Evolutionary conservation across 2,113 vertebrate species (phyloP), one percentile per base, ranked within the genome.

Genomic region (Sinocyclocheilus anshuiensis): DNA sequence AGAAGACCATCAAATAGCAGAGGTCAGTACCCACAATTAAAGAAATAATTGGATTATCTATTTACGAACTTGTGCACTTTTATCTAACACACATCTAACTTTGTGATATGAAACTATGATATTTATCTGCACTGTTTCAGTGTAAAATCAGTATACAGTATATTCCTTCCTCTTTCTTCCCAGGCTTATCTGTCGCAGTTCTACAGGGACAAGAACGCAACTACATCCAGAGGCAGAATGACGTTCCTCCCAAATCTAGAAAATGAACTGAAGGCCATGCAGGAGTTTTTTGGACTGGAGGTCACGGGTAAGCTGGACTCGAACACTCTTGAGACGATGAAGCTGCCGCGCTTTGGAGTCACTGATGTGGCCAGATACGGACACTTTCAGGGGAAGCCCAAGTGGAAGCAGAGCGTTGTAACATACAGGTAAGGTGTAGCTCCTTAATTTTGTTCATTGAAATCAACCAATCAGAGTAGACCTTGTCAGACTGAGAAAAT

Each of bases 251-350:
- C 22, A 50, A 33, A 86, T 57, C 88, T 93, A 39, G 89, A 77
- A 2, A 16, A 87, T 2, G 93, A 93, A 86, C 88, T 95, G 26
- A 88, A 92, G 87, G 81, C 93, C 82, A 94, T 94, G 88, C 92
- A 96, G 81, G 85, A 82, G 0, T 96, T 96, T 90, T 95, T 95
- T 84, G 92, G 92, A 72, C 92, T 96, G 29, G 88, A 90, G 33
- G 88, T 95, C 76, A 95, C 93, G 0, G 95, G 94, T 4, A 91
- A 92, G 42, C 33, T 96, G 83, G 92, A 93, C 89, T 90, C 81
- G 0, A 90, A 89, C n/a, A 95, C 93, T 0, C 33, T 92, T 36
- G 90, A 91, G 3, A 65, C 92, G 72, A 96, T 95, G 91, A 94
- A 93, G 89, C 94, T 71, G 39, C 92, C 92, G 0, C 90, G 93